These are phyloP conservation scores for Pterobdella sp. DNA, from an alignment of 2,888 invertebrate genomes.

Conservation along the genomic window DNA sequence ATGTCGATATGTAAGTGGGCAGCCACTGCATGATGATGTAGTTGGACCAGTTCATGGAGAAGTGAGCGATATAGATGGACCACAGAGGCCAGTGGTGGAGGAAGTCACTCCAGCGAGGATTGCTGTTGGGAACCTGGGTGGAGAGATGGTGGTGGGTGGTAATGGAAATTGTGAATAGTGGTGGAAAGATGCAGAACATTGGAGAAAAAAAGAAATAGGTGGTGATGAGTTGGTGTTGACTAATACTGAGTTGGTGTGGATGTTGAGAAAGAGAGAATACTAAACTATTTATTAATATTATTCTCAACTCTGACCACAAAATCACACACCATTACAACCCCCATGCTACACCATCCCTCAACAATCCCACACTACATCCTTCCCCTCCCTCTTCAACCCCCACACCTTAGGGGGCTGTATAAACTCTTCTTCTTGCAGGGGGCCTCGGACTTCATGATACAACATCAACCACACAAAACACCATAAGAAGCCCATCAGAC, in stretches of 20 bases:
- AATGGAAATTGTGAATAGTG: background rate
- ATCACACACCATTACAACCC: background rate
- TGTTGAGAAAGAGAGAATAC: background rate
- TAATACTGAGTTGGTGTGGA: background rate
- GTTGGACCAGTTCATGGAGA: constrained; percentile 72
- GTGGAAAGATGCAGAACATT: background rate
- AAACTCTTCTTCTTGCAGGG: constrained; percentile 46
- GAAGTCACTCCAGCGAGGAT: constrained; percentile 62
- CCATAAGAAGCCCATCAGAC: constrained; percentile 63
- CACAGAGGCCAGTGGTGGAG: constrained; percentile 64
- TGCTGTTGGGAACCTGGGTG: constrained; percentile 55
- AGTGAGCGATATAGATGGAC: constrained; percentile 68
- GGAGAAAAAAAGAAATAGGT: background rate
- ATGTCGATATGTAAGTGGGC: constrained; percentile 63
- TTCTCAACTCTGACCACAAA: background rate
- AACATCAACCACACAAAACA: constrained; percentile 60
- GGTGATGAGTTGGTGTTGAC: background rate
- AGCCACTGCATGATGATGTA: constrained; percentile 74
- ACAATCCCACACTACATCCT: background rate
- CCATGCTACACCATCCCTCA: background rate
- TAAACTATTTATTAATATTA: background rate
- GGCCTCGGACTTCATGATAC: constrained; percentile 57
- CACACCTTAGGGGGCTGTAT: constrained; percentile 51
- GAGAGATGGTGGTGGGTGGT: background rate
- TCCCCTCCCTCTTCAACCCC: constrained; percentile 30